Evolutionary conservation across 2,797 vertebrate species (phyloP).

Genomic region (Chrysocyon brachyurus): DNA sequence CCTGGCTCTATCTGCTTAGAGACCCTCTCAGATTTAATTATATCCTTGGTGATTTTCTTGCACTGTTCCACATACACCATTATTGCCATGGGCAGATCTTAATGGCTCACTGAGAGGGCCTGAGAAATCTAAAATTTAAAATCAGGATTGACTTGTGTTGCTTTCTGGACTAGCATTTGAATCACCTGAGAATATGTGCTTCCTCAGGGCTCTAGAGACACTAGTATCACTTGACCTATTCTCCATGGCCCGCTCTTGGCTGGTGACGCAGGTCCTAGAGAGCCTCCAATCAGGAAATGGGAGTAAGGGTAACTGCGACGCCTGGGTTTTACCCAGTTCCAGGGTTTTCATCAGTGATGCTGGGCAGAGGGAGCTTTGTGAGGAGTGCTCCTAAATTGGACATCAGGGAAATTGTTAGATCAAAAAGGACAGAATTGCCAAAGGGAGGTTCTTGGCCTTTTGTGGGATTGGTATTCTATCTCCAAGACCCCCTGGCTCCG

Average conservation of each 20-base stretch:
- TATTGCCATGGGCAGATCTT: background rate
- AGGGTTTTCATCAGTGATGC: background rate
- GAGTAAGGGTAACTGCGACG: background rate
- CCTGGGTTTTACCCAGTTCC: background rate
- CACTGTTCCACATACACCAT: background rate
- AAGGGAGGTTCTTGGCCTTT: background rate
- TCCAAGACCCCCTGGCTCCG: background rate
- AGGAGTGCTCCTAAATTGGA: background rate
- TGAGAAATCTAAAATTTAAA: background rate
- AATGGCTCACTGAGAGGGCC: background rate
- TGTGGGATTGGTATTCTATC: background rate
- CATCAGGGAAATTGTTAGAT: background rate
- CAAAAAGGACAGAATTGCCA: background rate
- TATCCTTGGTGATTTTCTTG: background rate
- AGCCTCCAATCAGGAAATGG: background rate
- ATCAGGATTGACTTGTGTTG: background rate
- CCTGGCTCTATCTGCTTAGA: background rate
- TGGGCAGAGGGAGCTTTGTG: background rate
- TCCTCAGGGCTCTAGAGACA: background rate
- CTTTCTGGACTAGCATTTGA: conserved; percentile 36
- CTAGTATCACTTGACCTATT: background rate
- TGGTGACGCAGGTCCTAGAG: background rate
- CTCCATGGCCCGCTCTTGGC: background rate
- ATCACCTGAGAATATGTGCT: background rate
- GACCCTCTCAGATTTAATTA: background rate